Conservation (phyloP, 1,140 invertebrate genomes). For the Ceratina australensis region DNA sequence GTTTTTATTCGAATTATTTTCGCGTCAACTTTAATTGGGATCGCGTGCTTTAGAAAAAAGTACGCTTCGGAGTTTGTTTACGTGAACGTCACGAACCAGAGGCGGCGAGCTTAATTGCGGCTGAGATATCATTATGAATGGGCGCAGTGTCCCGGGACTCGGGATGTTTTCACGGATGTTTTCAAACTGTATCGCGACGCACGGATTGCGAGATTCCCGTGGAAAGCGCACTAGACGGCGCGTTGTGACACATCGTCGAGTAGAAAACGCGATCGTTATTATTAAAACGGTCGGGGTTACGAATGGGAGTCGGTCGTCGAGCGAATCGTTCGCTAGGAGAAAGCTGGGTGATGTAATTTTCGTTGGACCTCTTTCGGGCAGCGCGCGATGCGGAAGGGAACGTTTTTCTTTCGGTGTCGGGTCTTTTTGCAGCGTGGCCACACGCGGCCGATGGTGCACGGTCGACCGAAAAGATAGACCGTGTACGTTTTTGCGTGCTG, state of each 20-base stretch:
- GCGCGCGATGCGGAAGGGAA: conserved; percentile 10
- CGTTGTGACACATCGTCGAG: conserved; percentile 14
- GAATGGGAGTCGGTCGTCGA: conserved; percentile 3
- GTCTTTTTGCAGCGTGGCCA: conserved; percentile 6
- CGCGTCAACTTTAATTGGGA: conserved; percentile 7
- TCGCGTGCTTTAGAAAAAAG: no score
- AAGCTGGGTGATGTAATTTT: conserved; percentile 44
- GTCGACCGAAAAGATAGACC: not conserved
- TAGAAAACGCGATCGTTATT: conserved; percentile 1
- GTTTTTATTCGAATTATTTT: conserved; percentile 24
- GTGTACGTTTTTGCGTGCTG: not conserved
- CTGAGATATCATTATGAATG: not conserved
- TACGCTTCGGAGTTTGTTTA: not conserved
- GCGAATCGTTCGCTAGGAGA: conserved; percentile 39
- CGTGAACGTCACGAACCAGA: not conserved
- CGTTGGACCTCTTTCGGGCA: not conserved
- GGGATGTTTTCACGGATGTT: not conserved
- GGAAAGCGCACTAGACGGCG: conserved; percentile 6
- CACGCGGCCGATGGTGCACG: not conserved
- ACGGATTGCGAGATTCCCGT: not conserved
- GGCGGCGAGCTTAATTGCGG: not conserved
- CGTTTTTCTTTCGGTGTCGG: conserved; percentile 9
- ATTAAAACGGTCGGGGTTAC: not conserved
- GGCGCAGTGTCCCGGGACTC: not conserved
- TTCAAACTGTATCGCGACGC: not conserved